phyloP scores from a whole-genome alignment of 2,888 invertebrate species.

The Tinea pellionella region DNA sequence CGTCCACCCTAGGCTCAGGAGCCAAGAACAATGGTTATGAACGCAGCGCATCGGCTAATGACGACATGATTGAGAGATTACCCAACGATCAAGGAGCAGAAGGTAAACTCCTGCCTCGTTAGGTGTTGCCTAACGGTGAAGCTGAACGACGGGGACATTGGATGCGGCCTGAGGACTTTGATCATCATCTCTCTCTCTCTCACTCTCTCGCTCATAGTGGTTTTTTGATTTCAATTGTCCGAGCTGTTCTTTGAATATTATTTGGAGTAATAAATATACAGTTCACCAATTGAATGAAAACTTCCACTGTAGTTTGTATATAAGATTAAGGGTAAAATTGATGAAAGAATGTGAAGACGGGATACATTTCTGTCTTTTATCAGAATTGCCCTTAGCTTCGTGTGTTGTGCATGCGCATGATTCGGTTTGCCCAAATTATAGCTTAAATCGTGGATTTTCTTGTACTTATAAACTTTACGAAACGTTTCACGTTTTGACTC shows the following conservation, averaged over 20 bases:
- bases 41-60: constrained; percentile 51
- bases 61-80: constrained; percentile 59
- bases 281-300: neutral
- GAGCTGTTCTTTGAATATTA: neutral
- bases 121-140: neutral
- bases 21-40: constrained; percentile 67
- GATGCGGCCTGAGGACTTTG: neutral
- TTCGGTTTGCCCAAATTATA: neutral
- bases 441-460: neutral
- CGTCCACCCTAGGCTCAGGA: constrained; percentile 56
- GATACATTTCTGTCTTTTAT: neutral
- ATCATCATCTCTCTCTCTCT: too few species aligned
- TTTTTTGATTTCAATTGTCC: neutral
- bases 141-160: neutral
- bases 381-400: neutral
- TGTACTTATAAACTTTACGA: neutral
- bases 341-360: neutral
- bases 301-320: neutral
- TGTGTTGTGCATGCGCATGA: neutral
- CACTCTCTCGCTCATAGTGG: neutral
- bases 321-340: neutral
- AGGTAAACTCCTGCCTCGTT: constrained; percentile 31
- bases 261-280: neutral
- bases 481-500: neutral
- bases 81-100: constrained; percentile 64